phyloP scores from a whole-genome alignment of 2,113 vertebrate species.

The Himantopus leucocephalus region DNA sequence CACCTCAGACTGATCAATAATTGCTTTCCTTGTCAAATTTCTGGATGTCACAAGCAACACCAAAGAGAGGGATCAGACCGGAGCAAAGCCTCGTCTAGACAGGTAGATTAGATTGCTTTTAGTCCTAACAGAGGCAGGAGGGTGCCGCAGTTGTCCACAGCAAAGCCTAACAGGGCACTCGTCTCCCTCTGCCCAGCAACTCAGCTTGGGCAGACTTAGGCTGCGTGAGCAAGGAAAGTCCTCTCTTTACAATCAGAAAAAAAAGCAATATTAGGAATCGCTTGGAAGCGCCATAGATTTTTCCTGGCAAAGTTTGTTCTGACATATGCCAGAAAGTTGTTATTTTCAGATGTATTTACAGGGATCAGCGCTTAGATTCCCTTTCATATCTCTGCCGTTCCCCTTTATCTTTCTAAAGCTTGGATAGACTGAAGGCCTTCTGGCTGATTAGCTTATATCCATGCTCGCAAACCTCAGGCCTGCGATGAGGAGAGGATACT shows the following conservation, averaged over 20 bases:
- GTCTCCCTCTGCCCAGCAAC: background rate
- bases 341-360: conserved; percentile 56
- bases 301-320: conserved; percentile 29
- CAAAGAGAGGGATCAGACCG: conserved; percentile 46
- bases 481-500: background rate
- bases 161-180: background rate
- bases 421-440: conserved; percentile 42
- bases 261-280: background rate
- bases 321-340: conserved; percentile 24
- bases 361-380: conserved; percentile 41
- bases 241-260: background rate
- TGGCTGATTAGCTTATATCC: conserved; percentile 1
- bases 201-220: background rate
- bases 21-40: conserved; percentile 70
- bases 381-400: conserved; percentile 38
- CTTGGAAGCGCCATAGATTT: background rate
- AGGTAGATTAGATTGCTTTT: conserved; percentile 64
- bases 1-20: conserved; percentile 63
- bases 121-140: background rate
- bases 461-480: background rate
- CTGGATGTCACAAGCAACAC: conserved; percentile 43
- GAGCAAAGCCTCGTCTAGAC: conserved; percentile 62
- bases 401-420: conserved; percentile 57
- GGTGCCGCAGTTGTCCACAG: background rate
- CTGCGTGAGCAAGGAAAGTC: background rate